Percentiles rank a stretch among this genome's conserved stretches.
Evolutionary conservation across 35 echinoderm and acorn worm genomes (phyloP).

Genomic region (Apostichopus japonicus): DNA sequence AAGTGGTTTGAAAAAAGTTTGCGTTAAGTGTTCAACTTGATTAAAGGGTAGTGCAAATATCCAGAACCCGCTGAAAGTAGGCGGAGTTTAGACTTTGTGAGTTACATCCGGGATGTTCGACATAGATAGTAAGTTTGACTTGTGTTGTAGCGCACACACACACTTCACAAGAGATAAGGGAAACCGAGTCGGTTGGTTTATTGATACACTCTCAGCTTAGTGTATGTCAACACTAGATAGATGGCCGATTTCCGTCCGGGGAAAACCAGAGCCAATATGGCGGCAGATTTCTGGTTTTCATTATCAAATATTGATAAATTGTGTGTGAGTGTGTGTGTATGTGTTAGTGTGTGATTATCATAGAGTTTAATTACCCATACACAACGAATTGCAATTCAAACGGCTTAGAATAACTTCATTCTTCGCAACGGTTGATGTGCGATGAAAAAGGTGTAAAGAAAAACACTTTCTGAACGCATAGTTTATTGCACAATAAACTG

Average conservation of each 20-base stretch:
- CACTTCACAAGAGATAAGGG: neutral
- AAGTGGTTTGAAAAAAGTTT: conserved; percentile 33
- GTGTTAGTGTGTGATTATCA: neutral
- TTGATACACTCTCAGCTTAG: conserved; percentile 33
- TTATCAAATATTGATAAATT: conserved; percentile 31
- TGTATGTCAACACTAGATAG: conserved; percentile 38
- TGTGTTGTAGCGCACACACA: neutral
- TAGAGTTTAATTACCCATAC: neutral
- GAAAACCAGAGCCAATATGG: neutral
- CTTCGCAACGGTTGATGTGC: neutral
- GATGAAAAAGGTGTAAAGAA: neutral
- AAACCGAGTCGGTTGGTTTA: neutral
- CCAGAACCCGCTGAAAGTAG: neutral
- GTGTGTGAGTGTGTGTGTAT: neutral
- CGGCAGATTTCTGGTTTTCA: conserved; percentile 1
- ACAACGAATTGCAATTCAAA: neutral
- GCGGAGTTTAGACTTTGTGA: neutral
- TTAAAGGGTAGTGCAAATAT: conserved; percentile 4
- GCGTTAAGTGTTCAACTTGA: neutral
- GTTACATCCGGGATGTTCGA: conserved; percentile 18
- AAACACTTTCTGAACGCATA: neutral
- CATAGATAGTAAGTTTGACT: neutral
- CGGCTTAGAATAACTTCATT: neutral
- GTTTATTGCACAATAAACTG: conserved; percentile 1
- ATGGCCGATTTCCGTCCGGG: conserved; percentile 26